These are phyloP conservation scores for Ophthalmolycus amberensis DNA, from an alignment of 2,113 vertebrate species.

Conservation along the genomic window DNA sequence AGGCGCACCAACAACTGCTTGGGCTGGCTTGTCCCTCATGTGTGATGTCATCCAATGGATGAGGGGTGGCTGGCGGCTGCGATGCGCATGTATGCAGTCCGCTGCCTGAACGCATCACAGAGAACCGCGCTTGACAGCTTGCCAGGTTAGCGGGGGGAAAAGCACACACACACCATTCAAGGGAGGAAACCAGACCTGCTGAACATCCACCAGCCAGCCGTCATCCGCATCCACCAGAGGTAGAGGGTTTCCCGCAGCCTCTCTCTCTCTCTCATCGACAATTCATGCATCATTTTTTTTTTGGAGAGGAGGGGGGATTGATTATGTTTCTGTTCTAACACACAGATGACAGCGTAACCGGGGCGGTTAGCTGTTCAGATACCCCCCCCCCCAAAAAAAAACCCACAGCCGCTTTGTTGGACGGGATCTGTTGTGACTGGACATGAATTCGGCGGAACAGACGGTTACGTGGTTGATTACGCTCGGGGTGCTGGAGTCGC, in stretches of 20 bases:
- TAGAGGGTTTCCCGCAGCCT: conserved; percentile 38
- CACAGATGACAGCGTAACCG: conserved; percentile 72
- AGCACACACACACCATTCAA: conserved; percentile 53
- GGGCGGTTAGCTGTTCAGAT: conserved; percentile 49
- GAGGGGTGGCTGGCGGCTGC: conserved; percentile 83
- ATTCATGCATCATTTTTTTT: conserved; percentile 65
- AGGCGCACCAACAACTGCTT: conserved; percentile 67
- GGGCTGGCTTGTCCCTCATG: conserved; percentile 65
- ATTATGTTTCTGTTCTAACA: conserved; percentile 59
- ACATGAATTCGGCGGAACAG: conserved; percentile 96
- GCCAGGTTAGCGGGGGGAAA: conserved; percentile 73
- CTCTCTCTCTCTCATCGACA: conserved; percentile 54
- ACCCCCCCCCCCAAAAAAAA: conserved; percentile 16
- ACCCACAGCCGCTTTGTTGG: conserved; percentile 55
- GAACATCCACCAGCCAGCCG: conserved; percentile 82
- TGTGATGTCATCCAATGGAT: conserved; percentile 89
- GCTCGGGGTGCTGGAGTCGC: conserved; percentile 94
- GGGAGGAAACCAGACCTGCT: conserved; percentile 81
- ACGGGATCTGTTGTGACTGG: conserved; percentile 68
- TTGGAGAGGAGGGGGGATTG: conserved; percentile 25
- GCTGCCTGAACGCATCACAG: conserved; percentile 75
- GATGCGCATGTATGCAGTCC: conserved; percentile 79
- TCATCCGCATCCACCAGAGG: conserved; percentile 82
- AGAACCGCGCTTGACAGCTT: conserved; percentile 85
- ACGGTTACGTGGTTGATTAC: conserved; percentile 98